Percentiles rank a stretch among this genome's conserved stretches.
Conservation (phyloP, 2,113 vertebrate genomes). For the Passer montanus region DNA sequence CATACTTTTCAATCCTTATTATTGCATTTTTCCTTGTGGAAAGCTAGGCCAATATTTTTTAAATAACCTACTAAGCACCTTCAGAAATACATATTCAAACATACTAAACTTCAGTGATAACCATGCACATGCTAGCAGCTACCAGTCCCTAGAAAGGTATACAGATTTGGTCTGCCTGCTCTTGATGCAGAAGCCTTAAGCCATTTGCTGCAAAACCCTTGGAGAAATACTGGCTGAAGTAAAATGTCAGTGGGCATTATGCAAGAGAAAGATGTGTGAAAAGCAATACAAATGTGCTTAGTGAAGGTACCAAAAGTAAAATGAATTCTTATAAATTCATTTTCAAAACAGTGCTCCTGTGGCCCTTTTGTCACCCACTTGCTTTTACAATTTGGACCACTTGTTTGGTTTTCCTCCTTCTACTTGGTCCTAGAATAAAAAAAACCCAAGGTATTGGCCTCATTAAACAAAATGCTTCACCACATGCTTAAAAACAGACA, state of each 20-base stretch:
- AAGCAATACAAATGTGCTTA: background rate
- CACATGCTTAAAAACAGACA: background rate
- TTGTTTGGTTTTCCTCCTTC: background rate
- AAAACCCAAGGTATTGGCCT: background rate
- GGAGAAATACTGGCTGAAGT: background rate
- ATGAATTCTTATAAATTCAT: background rate
- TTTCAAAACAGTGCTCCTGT: background rate
- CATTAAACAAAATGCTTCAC: background rate
- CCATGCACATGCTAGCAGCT: background rate
- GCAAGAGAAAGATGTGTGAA: background rate
- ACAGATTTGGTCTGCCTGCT: background rate
- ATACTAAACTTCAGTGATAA: background rate
- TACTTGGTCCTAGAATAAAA: background rate
- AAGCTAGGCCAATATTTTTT: background rate
- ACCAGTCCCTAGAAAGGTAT: background rate
- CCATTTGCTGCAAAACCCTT: background rate
- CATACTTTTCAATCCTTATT: background rate
- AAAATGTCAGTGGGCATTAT: background rate
- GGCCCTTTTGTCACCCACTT: background rate
- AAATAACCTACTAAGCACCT: background rate
- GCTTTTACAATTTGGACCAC: background rate
- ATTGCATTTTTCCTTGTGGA: background rate
- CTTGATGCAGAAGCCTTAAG: background rate
- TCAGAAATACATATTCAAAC: background rate
- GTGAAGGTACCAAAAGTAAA: background rate